phyloP scores from a whole-genome alignment of 2,113 vertebrate genomes.

The Lynx canadensis region DNA sequence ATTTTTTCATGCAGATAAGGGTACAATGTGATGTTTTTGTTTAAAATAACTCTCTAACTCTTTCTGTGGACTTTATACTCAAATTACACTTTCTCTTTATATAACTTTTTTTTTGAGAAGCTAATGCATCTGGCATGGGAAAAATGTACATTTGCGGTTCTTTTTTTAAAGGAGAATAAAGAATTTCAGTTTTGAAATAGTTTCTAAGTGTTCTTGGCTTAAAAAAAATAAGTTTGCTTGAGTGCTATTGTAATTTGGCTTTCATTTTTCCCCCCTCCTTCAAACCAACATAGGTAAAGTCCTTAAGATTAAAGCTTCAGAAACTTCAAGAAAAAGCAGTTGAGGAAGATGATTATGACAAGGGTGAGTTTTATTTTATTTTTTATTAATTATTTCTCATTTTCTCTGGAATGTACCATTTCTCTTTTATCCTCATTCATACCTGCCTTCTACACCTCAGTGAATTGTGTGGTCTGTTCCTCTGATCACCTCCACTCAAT shows the following conservation, averaged over 20 bases:
- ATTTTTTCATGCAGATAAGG: background rate
- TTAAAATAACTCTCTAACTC: slow-evolving; percentile 58
- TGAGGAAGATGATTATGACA: slow-evolving; percentile 92
- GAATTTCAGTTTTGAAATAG: background rate
- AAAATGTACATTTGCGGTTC: slow-evolving; percentile 8
- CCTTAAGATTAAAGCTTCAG: slow-evolving; percentile 90
- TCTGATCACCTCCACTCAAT: background rate
- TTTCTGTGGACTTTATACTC: slow-evolving; percentile 49
- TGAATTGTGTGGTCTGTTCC: too few relatives aligned
- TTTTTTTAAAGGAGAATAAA: background rate
- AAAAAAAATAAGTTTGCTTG: background rate
- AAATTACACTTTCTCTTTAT: slow-evolving; percentile 8
- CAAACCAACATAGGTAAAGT: slow-evolving; percentile 86
- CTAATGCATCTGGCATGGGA: background rate
- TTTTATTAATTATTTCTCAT: background rate
- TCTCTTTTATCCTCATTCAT: background rate
- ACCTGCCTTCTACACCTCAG: background rate
- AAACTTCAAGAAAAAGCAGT: slow-evolving; percentile 92
- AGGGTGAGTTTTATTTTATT: slow-evolving; percentile 83
- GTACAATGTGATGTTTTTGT: slow-evolving; percentile 46
- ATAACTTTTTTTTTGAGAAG: background rate
- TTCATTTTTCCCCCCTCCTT: slow-evolving; percentile 31
- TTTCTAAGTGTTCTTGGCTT: background rate
- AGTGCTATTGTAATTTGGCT: slow-evolving; percentile 25
- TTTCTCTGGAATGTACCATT: background rate